A percentile compares a stretch with the other conserved stretches of the same genome.
phyloP scores from a whole-genome alignment of 2,888 invertebrate genomes.

The Polydrusus pterygomalis region DNA sequence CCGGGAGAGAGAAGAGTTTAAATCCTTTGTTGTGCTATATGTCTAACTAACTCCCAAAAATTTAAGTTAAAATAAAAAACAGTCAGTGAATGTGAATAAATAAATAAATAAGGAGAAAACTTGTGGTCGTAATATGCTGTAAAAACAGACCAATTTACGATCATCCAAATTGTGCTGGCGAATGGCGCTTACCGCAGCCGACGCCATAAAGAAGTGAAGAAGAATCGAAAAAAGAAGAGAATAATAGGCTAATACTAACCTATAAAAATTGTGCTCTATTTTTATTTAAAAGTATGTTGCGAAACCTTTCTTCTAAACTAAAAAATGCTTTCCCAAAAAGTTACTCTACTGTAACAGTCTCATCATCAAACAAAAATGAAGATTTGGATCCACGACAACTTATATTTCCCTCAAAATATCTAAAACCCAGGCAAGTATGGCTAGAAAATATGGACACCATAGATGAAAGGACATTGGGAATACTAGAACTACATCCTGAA shows the following conservation, averaged over 20 bases:
- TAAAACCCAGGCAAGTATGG: slow-evolving; percentile 87
- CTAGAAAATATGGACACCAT: slow-evolving; percentile 87
- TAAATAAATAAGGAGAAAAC: too few relatives aligned
- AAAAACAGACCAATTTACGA: too few relatives aligned
- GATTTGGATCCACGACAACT: slow-evolving; percentile 50
- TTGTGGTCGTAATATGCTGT: too few relatives aligned
- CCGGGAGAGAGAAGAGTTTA: too few relatives aligned
- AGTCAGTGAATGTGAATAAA: too few relatives aligned
- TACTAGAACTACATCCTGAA: slow-evolving; percentile 92
- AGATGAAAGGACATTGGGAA: slow-evolving; percentile 85
- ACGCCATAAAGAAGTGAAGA: too few relatives aligned
- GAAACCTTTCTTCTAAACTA: slow-evolving; percentile 58
- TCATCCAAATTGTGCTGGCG: too few relatives aligned
- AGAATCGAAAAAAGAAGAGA: background rate
- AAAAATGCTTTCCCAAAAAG: slow-evolving; percentile 54
- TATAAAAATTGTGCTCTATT: background rate
- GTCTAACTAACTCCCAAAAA: too few relatives aligned
- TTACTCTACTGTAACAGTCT: slow-evolving; percentile 56
- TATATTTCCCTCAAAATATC: slow-evolving; percentile 73
- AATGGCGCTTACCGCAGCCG: too few relatives aligned
- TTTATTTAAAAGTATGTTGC: slow-evolving; percentile 57
- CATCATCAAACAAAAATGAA: slow-evolving; percentile 35
- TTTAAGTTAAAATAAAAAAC: too few relatives aligned
- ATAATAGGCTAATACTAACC: background rate
- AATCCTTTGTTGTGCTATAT: too few relatives aligned